Conservation (phyloP, 2,113 vertebrate species). For the Lagopus leucura region DNA sequence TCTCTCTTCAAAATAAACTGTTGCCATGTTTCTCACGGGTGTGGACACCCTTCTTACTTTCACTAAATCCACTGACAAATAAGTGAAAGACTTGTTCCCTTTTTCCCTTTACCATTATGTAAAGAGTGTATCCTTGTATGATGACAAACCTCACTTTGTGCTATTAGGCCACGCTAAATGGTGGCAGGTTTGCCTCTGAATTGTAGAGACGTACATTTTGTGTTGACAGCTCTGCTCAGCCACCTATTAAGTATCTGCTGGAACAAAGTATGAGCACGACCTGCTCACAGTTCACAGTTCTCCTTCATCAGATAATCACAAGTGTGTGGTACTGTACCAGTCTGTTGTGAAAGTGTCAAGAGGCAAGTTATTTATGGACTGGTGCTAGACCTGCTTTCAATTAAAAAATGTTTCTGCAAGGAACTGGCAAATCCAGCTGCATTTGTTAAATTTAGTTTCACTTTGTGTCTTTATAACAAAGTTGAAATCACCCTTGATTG, state of each 20-base stretch:
- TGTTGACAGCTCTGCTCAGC: not conserved
- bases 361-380: conserved; percentile 4
- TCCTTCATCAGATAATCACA: not conserved
- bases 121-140: not conserved
- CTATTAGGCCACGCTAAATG: not conserved
- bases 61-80: not conserved
- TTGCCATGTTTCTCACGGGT: not conserved
- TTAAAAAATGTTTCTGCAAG: conserved; percentile 34
- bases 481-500: not conserved
- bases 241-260: not conserved
- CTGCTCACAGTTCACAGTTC: not conserved
- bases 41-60: not conserved
- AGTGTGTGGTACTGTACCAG: not conserved
- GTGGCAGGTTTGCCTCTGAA: not conserved
- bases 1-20: not conserved
- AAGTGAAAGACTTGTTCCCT: not conserved
- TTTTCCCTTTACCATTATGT: not conserved
- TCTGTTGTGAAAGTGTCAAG: not conserved
- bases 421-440: conserved; percentile 8
- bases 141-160: not conserved
- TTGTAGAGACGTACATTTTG: not conserved
- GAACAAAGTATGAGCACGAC: not conserved
- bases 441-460: not conserved
- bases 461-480: not conserved
- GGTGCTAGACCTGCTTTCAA: not conserved